Evolutionary conservation across 2,113 vertebrate genomes (phyloP).

Genomic region (Ivindomyrus marchei): DNA sequence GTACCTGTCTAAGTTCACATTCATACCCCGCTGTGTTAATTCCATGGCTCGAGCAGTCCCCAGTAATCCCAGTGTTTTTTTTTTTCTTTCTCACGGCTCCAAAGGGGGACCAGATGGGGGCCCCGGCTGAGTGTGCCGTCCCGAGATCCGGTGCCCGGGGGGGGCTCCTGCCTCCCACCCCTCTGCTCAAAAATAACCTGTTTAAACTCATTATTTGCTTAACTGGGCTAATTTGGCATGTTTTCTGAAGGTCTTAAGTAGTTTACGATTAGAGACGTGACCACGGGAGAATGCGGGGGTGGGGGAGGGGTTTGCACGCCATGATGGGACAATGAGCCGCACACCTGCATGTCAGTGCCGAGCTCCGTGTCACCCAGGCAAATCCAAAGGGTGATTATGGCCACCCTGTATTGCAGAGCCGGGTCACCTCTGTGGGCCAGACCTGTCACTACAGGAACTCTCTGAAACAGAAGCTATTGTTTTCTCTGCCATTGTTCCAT

Average conservation of each 20-base stretch:
- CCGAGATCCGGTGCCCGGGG: slow-evolving; percentile 33
- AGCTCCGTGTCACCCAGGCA: not conserved
- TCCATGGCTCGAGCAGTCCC: not conserved
- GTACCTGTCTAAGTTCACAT: slow-evolving; percentile 2
- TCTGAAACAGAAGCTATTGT: not conserved
- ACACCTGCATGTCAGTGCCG: not conserved
- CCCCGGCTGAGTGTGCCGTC: not conserved
- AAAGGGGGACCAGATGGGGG: slow-evolving; percentile 34
- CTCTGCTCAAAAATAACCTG: slow-evolving; percentile 41
- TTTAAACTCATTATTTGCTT: slow-evolving; percentile 52
- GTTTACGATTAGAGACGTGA: slow-evolving; percentile 52
- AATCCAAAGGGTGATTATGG: not conserved
- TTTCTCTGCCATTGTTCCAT: not conserved
- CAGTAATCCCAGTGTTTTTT: not conserved
- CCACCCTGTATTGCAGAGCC: slow-evolving; percentile 30
- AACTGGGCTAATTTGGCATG: slow-evolving; percentile 48
- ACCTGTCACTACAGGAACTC: not conserved
- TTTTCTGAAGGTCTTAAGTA: slow-evolving; percentile 51
- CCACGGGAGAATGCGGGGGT: slow-evolving; percentile 23
- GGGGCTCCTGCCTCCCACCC: slow-evolving; percentile 27
- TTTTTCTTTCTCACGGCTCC: slow-evolving; percentile 26
- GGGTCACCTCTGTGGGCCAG: not conserved
- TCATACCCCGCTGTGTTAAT: not conserved
- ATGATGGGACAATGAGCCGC: slow-evolving; percentile 13
- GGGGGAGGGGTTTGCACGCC: slow-evolving; percentile 32